Conservation (phyloP, 2,888 invertebrate genomes). For the Tenthredo amoena region DNA sequence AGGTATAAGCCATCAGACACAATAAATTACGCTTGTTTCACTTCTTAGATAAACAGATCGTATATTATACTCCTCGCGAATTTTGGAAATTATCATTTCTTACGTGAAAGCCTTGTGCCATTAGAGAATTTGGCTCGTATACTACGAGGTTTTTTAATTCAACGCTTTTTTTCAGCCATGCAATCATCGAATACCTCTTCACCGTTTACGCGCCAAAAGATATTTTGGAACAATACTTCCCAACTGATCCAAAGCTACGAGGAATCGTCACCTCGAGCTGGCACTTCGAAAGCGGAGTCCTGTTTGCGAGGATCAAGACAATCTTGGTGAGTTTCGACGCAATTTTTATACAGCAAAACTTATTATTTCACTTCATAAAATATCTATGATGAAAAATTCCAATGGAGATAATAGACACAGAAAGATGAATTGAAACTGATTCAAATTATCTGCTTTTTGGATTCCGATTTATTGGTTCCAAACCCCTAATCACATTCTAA, state of each 20-base stretch:
- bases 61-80: neutral
- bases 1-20: conserved; percentile 1
- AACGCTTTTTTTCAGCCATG: conserved; percentile 12
- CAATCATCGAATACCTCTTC: conserved; percentile 34
- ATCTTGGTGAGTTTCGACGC: conserved; percentile 4
- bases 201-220: conserved; percentile 39
- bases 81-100: neutral
- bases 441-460: neutral
- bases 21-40: neutral
- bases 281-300: conserved; percentile 30
- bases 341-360: neutral
- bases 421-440: neutral
- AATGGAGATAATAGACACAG: neutral
- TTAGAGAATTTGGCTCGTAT: neutral
- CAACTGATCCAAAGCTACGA: conserved; percentile 38
- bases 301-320: conserved; percentile 24
- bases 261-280: conserved; percentile 32
- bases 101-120: neutral
- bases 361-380: neutral
- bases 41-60: neutral
- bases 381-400: neutral
- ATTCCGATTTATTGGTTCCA: neutral
- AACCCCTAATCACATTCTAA: neutral
- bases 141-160: neutral
- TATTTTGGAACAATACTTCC: conserved; percentile 22